Percentiles rank a stretch among this genome's conserved stretches.
These are phyloP conservation scores for Carcinoscorpius rotundicauda DNA, from an alignment of 1,140 invertebrate species.

Conservation along the genomic window DNA sequence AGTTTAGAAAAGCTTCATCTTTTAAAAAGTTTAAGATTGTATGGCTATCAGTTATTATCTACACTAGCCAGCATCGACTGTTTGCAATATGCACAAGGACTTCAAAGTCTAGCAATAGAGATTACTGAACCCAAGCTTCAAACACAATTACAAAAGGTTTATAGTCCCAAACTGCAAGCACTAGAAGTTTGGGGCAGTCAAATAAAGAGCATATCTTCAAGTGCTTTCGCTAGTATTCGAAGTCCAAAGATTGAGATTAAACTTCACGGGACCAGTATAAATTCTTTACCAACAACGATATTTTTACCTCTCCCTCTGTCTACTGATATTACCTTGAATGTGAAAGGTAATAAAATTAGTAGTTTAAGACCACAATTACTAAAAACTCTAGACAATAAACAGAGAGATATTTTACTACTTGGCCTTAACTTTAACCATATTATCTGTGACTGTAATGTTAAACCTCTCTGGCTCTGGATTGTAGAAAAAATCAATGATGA, in stretches of 20 bases:
- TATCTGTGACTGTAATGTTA: conserved; percentile 67
- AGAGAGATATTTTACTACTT: conserved; percentile 52
- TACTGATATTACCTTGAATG: conserved; percentile 58
- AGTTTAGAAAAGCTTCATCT: conserved; percentile 60
- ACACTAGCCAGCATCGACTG: conserved; percentile 66
- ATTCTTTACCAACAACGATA: conserved; percentile 57
- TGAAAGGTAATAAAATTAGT: conserved; percentile 59
- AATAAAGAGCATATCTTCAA: conserved; percentile 64
- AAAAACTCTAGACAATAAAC: conserved; percentile 60
- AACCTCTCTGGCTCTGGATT: conserved; percentile 62
- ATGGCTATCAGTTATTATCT: conserved; percentile 59
- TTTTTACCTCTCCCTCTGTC: conserved; percentile 81
- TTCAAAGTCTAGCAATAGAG: conserved; percentile 58
- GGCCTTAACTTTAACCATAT: conserved; percentile 65
- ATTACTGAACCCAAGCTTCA: conserved; percentile 68
- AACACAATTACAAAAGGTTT: conserved; percentile 61
- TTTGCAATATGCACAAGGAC: conserved; percentile 43
- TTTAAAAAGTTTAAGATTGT: conserved; percentile 51
- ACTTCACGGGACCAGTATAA: conserved; percentile 64
- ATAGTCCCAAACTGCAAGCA: conserved; percentile 60
- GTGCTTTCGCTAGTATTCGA: conserved; percentile 59
- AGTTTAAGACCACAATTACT: conserved; percentile 62
- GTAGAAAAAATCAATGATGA: conserved; percentile 30
- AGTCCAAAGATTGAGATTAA: conserved; percentile 52
- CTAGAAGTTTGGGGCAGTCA: conserved; percentile 59